Evolutionary conservation across 2,797 vertebrate genomes (phyloP).

Genomic region (Phylloscopus collybita): DNA sequence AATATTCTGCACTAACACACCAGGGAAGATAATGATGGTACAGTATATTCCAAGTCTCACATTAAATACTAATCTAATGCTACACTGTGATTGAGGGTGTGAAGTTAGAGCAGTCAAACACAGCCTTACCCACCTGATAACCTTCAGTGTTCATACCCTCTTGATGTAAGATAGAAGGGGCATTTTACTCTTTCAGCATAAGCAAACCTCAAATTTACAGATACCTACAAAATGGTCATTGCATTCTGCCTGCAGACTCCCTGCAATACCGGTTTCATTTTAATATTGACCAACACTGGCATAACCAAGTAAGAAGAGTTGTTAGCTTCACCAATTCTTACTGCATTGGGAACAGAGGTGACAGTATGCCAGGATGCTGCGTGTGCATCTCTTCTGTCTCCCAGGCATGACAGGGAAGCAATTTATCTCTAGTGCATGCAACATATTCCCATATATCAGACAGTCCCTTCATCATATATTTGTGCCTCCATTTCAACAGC

Average conservation of each 20-base stretch:
- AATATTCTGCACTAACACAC: neutral
- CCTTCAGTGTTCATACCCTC: neutral
- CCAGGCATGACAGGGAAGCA: neutral
- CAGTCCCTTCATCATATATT: slow-evolving; percentile 3
- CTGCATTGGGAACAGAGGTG: neutral
- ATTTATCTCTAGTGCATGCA: neutral
- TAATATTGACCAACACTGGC: neutral
- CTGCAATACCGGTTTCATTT: neutral
- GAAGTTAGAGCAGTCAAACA: neutral
- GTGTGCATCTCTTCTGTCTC: neutral
- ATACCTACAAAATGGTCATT: neutral
- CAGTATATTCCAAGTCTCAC: neutral
- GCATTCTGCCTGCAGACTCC: neutral
- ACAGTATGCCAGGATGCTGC: neutral
- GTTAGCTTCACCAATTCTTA: neutral
- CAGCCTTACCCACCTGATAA: neutral
- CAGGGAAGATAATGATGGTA: neutral
- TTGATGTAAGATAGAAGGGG: neutral
- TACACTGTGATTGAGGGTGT: neutral
- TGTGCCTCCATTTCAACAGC: neutral
- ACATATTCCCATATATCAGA: slow-evolving; percentile 10
- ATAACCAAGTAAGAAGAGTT: neutral
- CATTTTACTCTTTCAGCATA: neutral
- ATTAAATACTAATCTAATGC: neutral
- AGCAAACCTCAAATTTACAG: neutral